Conservation (phyloP, 2,797 vertebrate species). For the Siniperca undulata region DNA sequence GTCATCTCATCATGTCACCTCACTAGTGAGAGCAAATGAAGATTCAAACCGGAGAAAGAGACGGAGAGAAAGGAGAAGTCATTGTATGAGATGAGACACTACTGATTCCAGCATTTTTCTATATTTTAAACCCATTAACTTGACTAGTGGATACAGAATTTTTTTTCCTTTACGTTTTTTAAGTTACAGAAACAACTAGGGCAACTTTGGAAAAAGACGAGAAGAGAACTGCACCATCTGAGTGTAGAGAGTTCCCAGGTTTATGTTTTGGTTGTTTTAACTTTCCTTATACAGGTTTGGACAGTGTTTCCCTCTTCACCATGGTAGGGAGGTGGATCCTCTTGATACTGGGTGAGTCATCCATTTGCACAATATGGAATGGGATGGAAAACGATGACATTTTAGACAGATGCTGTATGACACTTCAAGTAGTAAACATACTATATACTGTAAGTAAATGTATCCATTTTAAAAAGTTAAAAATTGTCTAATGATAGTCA, state of each 20-base stretch:
- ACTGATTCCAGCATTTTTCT: conserved; percentile 9
- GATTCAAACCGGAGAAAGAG: conserved; percentile 13
- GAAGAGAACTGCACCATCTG: not conserved
- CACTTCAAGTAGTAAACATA: not conserved
- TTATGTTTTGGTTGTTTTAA: conserved; percentile 24
- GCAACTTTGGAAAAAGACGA: conserved; percentile 8
- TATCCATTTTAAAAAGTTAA: not conserved
- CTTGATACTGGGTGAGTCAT: conserved; percentile 76
- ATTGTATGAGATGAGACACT: not conserved
- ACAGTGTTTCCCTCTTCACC: conserved; percentile 32
- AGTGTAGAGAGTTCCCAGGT: not conserved
- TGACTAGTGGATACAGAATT: not conserved
- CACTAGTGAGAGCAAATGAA: conserved; percentile 22
- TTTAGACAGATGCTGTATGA: not conserved
- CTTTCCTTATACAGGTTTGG: conserved; percentile 20
- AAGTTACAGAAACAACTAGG: not conserved
- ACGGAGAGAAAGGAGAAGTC: not conserved
- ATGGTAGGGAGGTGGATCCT: conserved; percentile 66
- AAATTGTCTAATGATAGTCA: not conserved
- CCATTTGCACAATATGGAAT: conserved; percentile 11
- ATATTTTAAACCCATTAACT: not conserved
- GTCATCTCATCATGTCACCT: conserved; percentile 27
- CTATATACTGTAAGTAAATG: not conserved
- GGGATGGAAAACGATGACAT: not conserved
- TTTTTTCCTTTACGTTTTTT: not conserved